Base-by-base conservation (phyloP, 37 sponge, comb jelly and placozoan genomes). In the Hormiphora californensis region DNA sequence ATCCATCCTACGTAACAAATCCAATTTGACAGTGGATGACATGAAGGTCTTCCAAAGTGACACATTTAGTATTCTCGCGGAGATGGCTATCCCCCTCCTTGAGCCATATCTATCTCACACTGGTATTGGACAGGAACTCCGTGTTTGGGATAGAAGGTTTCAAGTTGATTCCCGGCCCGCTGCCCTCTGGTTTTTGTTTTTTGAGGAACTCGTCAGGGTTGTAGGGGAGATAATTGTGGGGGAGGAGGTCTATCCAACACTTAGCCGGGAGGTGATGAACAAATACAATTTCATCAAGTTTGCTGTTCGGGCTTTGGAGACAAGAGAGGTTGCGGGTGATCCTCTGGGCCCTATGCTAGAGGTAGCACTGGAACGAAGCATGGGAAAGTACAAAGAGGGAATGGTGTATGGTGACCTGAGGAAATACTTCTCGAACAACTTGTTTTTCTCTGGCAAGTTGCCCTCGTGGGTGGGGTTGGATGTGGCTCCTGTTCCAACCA, bases 261-360 rank as follows among this genome's bases (percentile, higher is more conserved):
- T 73, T 22, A 36, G 43, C n/a, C 32, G 17, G 3, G 43, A 43
- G 4, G 81, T 73, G 28, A 43, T 73, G 46, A 73, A 41, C 81
- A 73, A 73, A 46, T 73, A 73, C 81, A 73, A 4, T 4, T 73
- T 73, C 81, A 36, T 21, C 81, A 73, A 73, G 81, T 32, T 73
- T 28, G 81, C 81, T 36, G 17, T 73, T 7, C 21, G 21, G 3
- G 81, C 46, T 2, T 3, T 73, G n/a, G 81, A 73, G 25, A 27
- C 32, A 0, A 46, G 81, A 41, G n/a, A 36, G 21, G 81, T 73
- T 2, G 81, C 40, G 25, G 81, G 81, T 25, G 12, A 36, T 40
- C 46, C 40, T 33, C 17, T 73, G 4, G 23, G 46, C 12, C 81
- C 81, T 1, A 30, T 73, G 1, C 9, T 73, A 25, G 43, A 73